A percentile compares a stretch with the other conserved stretches of the same genome.
These are phyloP conservation scores for Dicyrtomina minuta DNA, from an alignment of 2,888 invertebrate species.

Conservation along the genomic window DNA sequence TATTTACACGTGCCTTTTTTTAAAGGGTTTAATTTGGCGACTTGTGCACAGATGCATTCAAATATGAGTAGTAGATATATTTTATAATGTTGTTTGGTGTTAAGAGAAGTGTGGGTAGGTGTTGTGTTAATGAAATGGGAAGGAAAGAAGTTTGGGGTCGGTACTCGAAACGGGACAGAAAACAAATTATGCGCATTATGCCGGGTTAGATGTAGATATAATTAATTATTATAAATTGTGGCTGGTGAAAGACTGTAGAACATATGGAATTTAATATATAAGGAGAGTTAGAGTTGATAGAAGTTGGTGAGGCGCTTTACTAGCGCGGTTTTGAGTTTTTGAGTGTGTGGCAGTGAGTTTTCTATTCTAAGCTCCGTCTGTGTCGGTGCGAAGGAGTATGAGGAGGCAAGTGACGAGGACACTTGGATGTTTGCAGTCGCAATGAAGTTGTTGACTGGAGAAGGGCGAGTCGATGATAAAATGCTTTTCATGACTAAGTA, in stretches of 20 bases:
- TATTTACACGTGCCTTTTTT: no score
- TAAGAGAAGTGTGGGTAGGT: no score
- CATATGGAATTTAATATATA: background rate
- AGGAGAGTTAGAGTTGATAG: background rate
- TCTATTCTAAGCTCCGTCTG: slow-evolving; percentile 19
- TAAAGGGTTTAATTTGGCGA: background rate
- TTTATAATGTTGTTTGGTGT: background rate
- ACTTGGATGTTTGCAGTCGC: slow-evolving; percentile 48
- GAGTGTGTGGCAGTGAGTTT: slow-evolving; percentile 1
- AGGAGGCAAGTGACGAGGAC: slow-evolving; percentile 45
- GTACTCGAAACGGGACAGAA: slow-evolving; percentile 19
- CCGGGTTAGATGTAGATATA: slow-evolving; percentile 11
- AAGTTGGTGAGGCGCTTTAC: no score
- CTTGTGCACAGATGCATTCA: background rate
- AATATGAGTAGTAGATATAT: no score
- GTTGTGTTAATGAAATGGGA: background rate
- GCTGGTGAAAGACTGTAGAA: background rate
- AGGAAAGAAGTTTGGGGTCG: background rate
- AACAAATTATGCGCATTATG: slow-evolving; percentile 30
- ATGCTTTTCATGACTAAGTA: slow-evolving; percentile 46
- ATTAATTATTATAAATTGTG: background rate
- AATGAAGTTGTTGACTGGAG: slow-evolving; percentile 52
- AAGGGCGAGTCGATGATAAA: slow-evolving; percentile 50
- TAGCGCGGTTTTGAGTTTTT: background rate
- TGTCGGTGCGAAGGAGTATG: slow-evolving; percentile 19